Base-by-base conservation (phyloP, 2,888 invertebrate genomes). In the Iselma pallidipennis region DNA sequence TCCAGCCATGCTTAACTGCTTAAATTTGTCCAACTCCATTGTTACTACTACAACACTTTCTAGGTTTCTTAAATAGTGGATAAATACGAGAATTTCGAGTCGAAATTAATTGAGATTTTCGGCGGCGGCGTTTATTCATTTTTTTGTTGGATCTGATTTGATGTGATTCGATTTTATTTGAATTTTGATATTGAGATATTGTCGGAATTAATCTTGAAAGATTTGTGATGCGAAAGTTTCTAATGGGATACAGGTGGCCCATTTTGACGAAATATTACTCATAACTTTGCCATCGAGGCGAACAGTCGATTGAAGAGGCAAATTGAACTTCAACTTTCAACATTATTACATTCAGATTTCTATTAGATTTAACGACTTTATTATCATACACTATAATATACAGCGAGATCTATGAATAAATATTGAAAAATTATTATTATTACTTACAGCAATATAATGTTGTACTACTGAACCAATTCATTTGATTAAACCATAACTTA, bases 1-100 rank as follows among this genome's bases (percentile, higher is more conserved):
- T 73, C 73, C 73, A 71, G 74, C 72, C 72, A 75, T 72, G 75
- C 74, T 75, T 74, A 76, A 77, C 75, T 72, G 76, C 73, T 74
- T 74, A 74, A 77, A 76, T 77, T 78, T 77, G 74, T 76, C 72
- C 73, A 71, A 75, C 71, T 72, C 69, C 70, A 70, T 72, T 69
- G 69, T 68, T 70, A 70, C 63, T 65, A 66, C 19, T n/a, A n/a
- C n/a, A n/a, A 37, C 59, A 53, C 57, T 53, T 48, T 33, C 12
- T 29, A 29, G 12, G 52, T 59, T 65, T 61, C 51, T 57, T 63
- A 12, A 49, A 25, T 49, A 19, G 25, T 23, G 4, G 54, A 33
- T 37, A 37, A 37, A 37, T 31, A n/a, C n/a, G n/a, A n/a, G n/a
- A n/a, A n/a, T n/a, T n/a, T n/a, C n/a, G n/a, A n/a, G n/a, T n/a